Evolutionary conservation across 2,888 invertebrate genomes (phyloP), one percentile per base, ranked within the genome.

Genomic region (Alsophila aescularia): DNA sequence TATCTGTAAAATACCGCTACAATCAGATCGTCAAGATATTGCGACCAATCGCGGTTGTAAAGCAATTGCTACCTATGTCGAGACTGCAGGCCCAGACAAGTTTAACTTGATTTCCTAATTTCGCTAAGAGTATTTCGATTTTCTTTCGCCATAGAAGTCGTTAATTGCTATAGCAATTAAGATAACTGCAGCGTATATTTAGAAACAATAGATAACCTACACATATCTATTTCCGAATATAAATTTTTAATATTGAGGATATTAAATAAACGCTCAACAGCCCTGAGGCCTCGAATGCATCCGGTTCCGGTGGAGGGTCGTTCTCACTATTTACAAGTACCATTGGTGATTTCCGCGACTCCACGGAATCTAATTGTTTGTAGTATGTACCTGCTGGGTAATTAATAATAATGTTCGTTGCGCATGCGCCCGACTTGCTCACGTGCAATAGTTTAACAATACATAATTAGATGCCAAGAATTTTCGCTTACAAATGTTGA

Each of bases 291-390:
- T 85, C 84, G 80, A 69, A 60, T 64, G 72, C 69, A 80, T 90
- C 90, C 90, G 90, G 85, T 80, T 85, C 76, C 79, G 78, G 62
- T 66, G 70, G 83, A 85, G 84, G 86, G 86, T 81, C 86, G 81
- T 87, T 89, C 89, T 84, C 85, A 85, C 85, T 81, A 70, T 64
- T 71, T 79, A 81, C 78, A 83, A 82, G 73, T 81, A 81, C 75
- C 71, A 81, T 82, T 79, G 77, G 72, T 80, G 72, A 77, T 80
- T 85, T 85, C 86, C 83, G 80, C 75, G 73, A 82, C 64, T 60
- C 65, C 70, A 78, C 75, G 77, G 58, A 75, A 72, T 59, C 67
- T 79, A 79, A 80, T 75, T 72, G 72, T 73, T 66, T 64, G 70
- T 69, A 77, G 72, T 73, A 68, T 66, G n/a, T 29, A 29, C 2